Base-by-base conservation (phyloP, 2,888 invertebrate species). In the Dyspetes luteomarginatus region DNA sequence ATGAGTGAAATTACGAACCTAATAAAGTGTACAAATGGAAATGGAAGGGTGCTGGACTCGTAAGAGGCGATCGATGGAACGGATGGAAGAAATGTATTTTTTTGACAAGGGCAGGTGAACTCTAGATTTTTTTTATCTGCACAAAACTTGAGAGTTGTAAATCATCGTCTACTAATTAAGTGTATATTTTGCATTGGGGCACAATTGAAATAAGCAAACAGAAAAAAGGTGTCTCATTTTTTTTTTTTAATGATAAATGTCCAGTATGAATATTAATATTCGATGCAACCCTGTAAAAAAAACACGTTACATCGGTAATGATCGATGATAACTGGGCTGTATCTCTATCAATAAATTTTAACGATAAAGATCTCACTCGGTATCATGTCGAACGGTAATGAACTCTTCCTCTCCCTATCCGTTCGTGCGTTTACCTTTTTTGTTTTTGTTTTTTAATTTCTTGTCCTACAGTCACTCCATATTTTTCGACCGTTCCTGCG, bases 361-460 rank as follows among this genome's bases (percentile, higher is more conserved):
- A 30, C 26, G 73, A 65, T 73, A 73, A 73, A 45, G 73, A 73
- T 73, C 73, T 73, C 55, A 28, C 43, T 64, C 55, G 15, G 56
- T 64, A 73, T 56, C 55, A 19, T 73, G 73, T 73, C 73, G 73
- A 73, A 64, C 73, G 64, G 64, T 73, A 73, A 73, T 73, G 73
- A 73, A 65, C 73, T 71, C 71, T 71, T 50, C 58, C 64, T 60
- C 55, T 30, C 52, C 62, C 22, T 50, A 22, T 55, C 60, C 48
- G 43, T 56, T 15, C 55, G 22, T 7, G 43, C 68, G 5, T 24
- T 55, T 55, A 36, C 28, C 28, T 55, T 64, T 55, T 64, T 56
- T 65, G 22, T 22, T 22, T 28, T 50, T 36, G 36, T 43, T 72
- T 36, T 62, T 60, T 73, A 15, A 43, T 22, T 30, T 4, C 5